A percentile compares a stretch with the other conserved stretches of the same genome.
phyloP scores from a whole-genome alignment of 1,140 invertebrate species.

The Acromyrmex heyeri region DNA sequence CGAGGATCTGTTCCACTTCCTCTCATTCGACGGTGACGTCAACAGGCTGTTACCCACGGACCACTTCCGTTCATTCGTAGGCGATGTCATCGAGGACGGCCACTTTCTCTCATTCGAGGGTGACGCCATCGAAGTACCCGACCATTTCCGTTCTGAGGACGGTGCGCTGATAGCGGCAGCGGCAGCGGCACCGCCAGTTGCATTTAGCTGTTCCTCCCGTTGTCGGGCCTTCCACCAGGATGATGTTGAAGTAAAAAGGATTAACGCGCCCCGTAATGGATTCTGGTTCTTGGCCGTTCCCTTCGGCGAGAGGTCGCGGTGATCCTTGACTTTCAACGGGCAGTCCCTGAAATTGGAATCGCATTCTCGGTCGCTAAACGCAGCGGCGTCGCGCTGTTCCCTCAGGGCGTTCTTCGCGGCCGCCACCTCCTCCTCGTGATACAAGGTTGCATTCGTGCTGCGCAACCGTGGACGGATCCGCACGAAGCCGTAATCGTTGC shows the following conservation, averaged over 20 bases:
- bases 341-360: constrained; percentile 74
- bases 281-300: constrained; percentile 79
- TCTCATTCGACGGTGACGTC: constrained; percentile 77
- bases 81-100: constrained; percentile 76
- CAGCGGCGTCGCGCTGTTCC: constrained; percentile 72
- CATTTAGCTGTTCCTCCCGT: constrained; percentile 80
- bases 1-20: constrained; percentile 81
- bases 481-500: constrained; percentile 85
- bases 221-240: constrained; percentile 85
- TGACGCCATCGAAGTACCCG: constrained; percentile 76
- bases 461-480: constrained; percentile 84
- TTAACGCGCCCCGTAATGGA: constrained; percentile 80
- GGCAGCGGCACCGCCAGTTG: not conserved
- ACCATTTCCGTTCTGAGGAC: constrained; percentile 72
- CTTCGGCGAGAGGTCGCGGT: constrained; percentile 73
- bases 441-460: constrained; percentile 83
- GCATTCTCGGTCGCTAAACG: constrained; percentile 80
- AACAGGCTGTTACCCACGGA: constrained; percentile 71
- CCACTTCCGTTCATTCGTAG: constrained; percentile 82
- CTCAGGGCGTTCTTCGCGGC: constrained; percentile 71
- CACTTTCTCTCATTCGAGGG: constrained; percentile 81
- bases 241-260: constrained; percentile 84
- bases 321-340: constrained; percentile 70
- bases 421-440: constrained; percentile 77
- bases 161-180: not conserved